Conservation (phyloP, 2,113 vertebrate genomes). For the Psophia crepitans region DNA sequence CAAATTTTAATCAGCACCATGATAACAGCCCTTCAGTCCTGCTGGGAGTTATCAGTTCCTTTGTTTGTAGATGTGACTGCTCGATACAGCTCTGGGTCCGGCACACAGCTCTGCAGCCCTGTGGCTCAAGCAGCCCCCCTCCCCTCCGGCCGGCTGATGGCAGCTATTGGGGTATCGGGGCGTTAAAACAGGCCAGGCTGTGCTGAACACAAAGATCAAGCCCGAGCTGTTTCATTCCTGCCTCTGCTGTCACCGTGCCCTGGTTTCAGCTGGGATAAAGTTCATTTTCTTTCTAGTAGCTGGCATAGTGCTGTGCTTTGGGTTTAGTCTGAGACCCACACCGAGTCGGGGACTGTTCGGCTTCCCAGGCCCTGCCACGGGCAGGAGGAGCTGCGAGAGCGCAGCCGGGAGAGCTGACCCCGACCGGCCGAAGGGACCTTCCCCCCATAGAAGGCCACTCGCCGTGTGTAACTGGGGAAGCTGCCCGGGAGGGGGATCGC, state of each 20-base stretch:
- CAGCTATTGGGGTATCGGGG: accelerated
- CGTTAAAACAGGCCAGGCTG: background rate
- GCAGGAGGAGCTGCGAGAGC: too few relatives aligned
- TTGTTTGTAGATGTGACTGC: conserved; percentile 29
- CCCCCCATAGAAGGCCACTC: too few relatives aligned
- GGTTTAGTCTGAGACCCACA: too few relatives aligned
- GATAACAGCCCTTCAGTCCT: background rate
- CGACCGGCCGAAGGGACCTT: too few relatives aligned
- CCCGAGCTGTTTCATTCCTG: background rate
- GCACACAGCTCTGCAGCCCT: background rate
- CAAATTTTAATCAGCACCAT: background rate
- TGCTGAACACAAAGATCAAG: background rate
- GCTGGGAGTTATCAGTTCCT: conserved; percentile 20
- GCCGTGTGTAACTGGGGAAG: too few relatives aligned
- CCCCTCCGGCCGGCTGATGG: background rate
- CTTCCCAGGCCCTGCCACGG: too few relatives aligned
- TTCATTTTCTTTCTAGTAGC: too few relatives aligned
- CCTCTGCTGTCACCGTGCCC: background rate
- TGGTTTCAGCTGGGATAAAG: too few relatives aligned
- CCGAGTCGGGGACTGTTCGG: too few relatives aligned
- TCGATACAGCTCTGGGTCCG: background rate
- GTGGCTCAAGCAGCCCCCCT: background rate
- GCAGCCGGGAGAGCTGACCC: too few relatives aligned
- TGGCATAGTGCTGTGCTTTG: too few relatives aligned
- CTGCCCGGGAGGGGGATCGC: too few relatives aligned